Evolutionary conservation across 1,140 invertebrate genomes (phyloP).

Genomic region (Ceratoteleas bidentatus): DNA sequence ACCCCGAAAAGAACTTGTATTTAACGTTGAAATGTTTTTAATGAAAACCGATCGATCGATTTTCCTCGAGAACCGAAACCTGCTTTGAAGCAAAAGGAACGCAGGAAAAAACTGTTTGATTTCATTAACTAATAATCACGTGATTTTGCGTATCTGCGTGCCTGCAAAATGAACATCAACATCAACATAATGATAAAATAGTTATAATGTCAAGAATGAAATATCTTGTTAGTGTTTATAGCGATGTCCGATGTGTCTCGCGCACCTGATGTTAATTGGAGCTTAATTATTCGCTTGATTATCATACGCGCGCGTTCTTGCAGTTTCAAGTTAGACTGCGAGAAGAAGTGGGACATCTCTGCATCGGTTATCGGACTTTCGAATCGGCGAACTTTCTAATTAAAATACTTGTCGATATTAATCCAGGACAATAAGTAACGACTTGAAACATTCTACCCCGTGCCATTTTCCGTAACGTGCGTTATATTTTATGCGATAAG

Average conservation of each 20-base stretch:
- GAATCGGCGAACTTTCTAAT: conserved; percentile 53
- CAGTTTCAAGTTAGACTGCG: conserved; percentile 23
- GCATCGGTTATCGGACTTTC: conserved; percentile 51
- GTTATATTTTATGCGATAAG: conserved; percentile 1
- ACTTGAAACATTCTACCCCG: conserved; percentile 10
- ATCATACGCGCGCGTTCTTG: conserved; percentile 46
- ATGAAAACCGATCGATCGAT: too few relatives aligned
- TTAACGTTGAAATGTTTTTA: too few relatives aligned
- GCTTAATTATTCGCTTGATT: conserved; percentile 66
- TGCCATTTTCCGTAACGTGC: conserved; percentile 5
- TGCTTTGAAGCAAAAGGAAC: too few relatives aligned
- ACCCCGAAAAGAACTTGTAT: too few relatives aligned
- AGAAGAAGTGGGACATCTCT: conserved; percentile 46
- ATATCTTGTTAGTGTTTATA: conserved; percentile 39
- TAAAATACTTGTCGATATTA: conserved; percentile 53
- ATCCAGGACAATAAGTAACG: conserved; percentile 41
- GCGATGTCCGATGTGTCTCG: conserved; percentile 30
- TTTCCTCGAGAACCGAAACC: too few relatives aligned
- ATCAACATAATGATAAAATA: conserved; percentile 44
- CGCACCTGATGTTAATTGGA: conserved; percentile 59
- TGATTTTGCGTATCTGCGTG: too few relatives aligned
- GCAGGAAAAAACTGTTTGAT: too few relatives aligned
- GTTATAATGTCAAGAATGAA: conserved; percentile 55
- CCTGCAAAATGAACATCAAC: too few relatives aligned
- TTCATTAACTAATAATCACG: too few relatives aligned